phyloP scores from a whole-genome alignment of 2,888 invertebrate species.

The Strigamia maritima region DNA sequence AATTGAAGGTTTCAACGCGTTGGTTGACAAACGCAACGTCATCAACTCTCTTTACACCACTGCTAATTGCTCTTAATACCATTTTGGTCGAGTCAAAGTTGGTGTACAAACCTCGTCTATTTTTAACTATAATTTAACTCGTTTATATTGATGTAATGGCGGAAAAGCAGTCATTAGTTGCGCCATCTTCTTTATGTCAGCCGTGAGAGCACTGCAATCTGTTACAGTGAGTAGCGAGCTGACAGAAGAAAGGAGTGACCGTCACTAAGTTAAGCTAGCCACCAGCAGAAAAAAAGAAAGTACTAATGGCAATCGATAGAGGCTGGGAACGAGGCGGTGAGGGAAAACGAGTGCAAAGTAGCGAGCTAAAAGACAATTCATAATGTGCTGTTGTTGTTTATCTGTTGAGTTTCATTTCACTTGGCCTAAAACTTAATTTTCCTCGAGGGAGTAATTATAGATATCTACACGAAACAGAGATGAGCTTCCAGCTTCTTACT shows the following conservation, averaged over 20 bases:
- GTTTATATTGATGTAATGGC: background rate
- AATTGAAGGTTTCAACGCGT: background rate
- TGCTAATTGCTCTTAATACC: background rate
- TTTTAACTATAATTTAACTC: background rate
- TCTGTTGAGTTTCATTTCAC: slow-evolving; percentile 4
- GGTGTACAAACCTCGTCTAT: background rate
- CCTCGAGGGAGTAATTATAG: slow-evolving; percentile 4
- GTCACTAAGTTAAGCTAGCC: background rate
- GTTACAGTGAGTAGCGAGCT: background rate
- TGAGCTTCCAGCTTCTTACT: slow-evolving; percentile 4
- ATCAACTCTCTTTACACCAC: background rate
- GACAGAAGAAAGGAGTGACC: slow-evolving; percentile 1
- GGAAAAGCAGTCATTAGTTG: background rate
- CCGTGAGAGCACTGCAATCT: background rate
- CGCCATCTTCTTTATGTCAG: background rate
- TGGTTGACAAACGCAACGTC: background rate
- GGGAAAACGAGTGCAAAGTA: background rate
- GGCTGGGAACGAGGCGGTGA: background rate
- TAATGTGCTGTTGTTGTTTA: background rate
- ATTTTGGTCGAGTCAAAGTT: background rate
- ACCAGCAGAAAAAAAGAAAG: background rate
- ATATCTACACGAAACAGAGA: background rate
- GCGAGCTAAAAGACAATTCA: slow-evolving; percentile 2
- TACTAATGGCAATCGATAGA: background rate
- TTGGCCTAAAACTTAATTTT: slow-evolving; percentile 4